Evolutionary conservation across 1,140 invertebrate species (phyloP).

Genomic region (Pogonognathellus flavescens): DNA sequence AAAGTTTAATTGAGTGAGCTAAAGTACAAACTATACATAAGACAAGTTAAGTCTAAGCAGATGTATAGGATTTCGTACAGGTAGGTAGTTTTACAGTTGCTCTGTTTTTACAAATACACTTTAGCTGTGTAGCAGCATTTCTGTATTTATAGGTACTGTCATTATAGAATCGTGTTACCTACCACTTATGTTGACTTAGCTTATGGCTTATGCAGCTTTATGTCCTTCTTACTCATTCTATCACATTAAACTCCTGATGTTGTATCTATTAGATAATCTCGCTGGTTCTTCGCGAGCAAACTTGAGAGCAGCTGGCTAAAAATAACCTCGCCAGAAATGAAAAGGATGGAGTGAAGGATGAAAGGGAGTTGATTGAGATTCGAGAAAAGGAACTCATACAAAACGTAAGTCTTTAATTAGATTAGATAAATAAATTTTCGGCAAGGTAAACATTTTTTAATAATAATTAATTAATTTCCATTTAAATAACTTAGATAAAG

Average conservation of each 20-base stretch:
- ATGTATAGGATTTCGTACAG: not conserved
- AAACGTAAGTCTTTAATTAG: not conserved
- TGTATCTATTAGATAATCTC: conserved; percentile 77
- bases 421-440: conserved; percentile 11
- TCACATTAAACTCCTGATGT: not conserved
- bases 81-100: too few species aligned
- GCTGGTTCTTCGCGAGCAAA: conserved; percentile 86
- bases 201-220: conserved; percentile 3
- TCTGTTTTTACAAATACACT: not conserved
- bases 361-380: conserved; percentile 80
- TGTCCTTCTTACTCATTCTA: conserved; percentile 15
- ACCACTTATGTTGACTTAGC: not conserved
- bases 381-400: conserved; percentile 22
- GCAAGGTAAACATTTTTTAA: conserved; percentile 11
- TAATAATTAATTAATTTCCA: conserved; percentile 4
- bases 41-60: too few species aligned
- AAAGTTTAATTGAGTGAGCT: too few species aligned
- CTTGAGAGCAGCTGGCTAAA: conserved; percentile 82
- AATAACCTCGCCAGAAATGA: conserved; percentile 82
- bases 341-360: conserved; percentile 85
- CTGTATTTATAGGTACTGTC: too few species aligned
- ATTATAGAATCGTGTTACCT: too few species aligned
- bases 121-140: too few species aligned
- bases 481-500: not conserved
- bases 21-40: too few species aligned